Evolutionary conservation across 2,888 invertebrate genomes (phyloP).

Genomic region (Athalia rosae): DNA sequence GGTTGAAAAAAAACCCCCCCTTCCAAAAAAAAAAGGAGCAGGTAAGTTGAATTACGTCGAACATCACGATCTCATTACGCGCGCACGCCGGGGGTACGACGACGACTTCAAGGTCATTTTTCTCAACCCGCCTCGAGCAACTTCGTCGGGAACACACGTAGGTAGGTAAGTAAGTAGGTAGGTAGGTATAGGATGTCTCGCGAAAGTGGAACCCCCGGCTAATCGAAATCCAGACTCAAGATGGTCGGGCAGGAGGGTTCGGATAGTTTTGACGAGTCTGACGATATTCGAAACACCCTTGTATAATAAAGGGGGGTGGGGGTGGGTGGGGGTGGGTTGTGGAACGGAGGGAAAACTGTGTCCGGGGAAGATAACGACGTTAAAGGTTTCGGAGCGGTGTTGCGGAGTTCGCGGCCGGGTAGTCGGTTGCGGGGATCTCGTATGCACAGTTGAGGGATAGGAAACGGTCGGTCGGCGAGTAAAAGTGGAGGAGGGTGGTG

Average conservation of each 20-base stretch:
- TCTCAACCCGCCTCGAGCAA: background rate
- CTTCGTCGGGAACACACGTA: too few species aligned
- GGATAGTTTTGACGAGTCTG: constrained; percentile 39
- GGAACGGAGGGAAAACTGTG: constrained; percentile 50
- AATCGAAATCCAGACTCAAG: constrained; percentile 26
- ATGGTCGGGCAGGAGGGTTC: background rate
- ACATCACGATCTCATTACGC: background rate
- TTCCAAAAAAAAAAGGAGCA: too few species aligned
- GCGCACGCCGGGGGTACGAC: too few species aligned
- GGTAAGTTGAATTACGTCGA: background rate
- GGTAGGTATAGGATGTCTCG: background rate
- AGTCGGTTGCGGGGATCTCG: too few species aligned
- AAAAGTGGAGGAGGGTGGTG: too few species aligned
- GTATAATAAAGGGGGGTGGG: background rate
- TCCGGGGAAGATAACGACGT: constrained; percentile 71
- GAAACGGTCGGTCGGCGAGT: too few species aligned
- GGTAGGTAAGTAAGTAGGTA: too few species aligned
- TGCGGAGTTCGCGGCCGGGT: too few species aligned
- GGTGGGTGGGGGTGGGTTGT: too few species aligned
- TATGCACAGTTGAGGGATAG: too few species aligned
- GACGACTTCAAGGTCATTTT: background rate
- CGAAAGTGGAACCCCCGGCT: constrained; percentile 24
- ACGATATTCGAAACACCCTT: constrained; percentile 50
- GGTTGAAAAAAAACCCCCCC: too few species aligned
- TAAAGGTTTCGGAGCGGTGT: constrained; percentile 68